phyloP scores from a whole-genome alignment of 2,113 vertebrate genomes.

The Prunella fulvescens region DNA sequence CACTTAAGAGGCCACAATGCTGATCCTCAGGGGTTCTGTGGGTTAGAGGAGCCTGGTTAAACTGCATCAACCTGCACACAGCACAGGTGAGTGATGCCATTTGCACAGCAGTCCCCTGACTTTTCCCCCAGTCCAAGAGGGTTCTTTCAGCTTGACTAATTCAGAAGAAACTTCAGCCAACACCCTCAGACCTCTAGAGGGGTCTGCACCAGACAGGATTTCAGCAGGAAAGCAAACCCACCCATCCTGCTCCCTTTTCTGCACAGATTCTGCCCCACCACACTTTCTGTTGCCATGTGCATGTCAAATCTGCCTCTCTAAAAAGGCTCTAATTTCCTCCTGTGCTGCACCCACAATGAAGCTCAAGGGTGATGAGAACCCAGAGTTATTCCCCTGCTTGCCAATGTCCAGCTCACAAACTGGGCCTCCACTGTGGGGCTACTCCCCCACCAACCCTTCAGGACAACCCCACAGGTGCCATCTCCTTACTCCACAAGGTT shows the following conservation, averaged over 20 bases:
- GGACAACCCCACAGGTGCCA: rapidly evolving
- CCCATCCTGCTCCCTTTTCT: not conserved
- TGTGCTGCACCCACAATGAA: not conserved
- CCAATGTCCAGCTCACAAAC: not conserved
- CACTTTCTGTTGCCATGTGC: rapidly evolving
- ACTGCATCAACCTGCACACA: not conserved
- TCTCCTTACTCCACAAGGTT: not conserved
- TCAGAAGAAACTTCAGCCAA: not conserved
- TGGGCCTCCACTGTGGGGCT: not conserved
- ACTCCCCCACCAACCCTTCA: rapidly evolving
- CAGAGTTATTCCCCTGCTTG: not conserved
- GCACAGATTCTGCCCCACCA: not conserved
- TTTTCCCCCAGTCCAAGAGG: not conserved
- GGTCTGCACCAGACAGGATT: not conserved
- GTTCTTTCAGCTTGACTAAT: not conserved
- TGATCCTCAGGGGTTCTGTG: not conserved
- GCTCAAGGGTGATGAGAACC: not conserved
- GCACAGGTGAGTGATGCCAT: not conserved
- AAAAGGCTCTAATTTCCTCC: not conserved
- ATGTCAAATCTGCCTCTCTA: not conserved
- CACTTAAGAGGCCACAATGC: not conserved
- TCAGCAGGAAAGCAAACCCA: not conserved
- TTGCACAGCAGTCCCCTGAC: not conserved
- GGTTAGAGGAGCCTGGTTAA: not conserved
- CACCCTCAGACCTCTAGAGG: not conserved